phyloP scores from a whole-genome alignment of 2,113 vertebrate species.

The Narcine bancroftii region DNA sequence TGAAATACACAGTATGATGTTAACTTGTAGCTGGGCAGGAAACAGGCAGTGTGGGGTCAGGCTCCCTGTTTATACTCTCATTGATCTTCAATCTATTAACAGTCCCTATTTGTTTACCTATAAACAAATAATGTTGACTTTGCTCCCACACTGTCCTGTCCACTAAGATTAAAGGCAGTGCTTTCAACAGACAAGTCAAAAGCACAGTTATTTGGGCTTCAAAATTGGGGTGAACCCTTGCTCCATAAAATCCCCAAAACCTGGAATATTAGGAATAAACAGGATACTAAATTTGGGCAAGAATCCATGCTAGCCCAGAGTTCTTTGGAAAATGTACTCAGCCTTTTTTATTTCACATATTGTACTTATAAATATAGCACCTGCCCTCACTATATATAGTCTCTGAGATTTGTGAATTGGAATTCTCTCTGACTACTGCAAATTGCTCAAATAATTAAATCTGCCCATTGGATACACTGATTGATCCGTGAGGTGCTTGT shows the following conservation, averaged over 20 bases:
- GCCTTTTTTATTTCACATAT: neutral
- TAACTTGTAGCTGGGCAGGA: too few species aligned
- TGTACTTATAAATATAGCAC: neutral
- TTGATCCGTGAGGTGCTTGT: neutral
- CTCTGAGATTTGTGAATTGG: neutral
- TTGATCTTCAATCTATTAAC: too few species aligned
- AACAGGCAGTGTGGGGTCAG: too few species aligned
- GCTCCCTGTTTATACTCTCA: too few species aligned
- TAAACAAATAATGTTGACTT: too few species aligned
- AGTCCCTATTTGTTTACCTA: too few species aligned
- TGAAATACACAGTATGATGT: neutral
- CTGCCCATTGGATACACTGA: neutral
- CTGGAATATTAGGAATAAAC: neutral
- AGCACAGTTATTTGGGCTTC: neutral
- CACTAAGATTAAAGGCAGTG: neutral
- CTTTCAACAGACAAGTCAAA: neutral
- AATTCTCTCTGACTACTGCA: neutral
- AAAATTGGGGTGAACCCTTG: neutral
- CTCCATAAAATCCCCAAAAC: neutral
- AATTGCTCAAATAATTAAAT: neutral
- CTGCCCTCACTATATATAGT: neutral
- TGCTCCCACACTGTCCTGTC: too few species aligned
- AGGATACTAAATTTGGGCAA: neutral
- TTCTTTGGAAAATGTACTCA: neutral
- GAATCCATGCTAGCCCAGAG: too few species aligned